Evolutionary conservation across 1,140 invertebrate genomes (phyloP).

Genomic region (Drosophila busckii): DNA sequence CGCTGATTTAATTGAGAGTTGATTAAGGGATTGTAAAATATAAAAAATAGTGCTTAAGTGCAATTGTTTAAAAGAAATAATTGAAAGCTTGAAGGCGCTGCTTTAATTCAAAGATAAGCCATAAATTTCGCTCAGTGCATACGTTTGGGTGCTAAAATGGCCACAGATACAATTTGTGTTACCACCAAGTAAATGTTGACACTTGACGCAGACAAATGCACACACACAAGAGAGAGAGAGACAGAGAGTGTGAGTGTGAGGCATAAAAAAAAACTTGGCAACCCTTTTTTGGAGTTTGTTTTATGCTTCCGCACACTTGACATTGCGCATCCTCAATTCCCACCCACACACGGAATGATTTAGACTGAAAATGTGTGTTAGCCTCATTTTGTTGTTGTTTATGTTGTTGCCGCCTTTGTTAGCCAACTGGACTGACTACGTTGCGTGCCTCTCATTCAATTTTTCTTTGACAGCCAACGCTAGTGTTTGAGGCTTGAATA

Average conservation of each 20-base stretch:
- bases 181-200: constrained; percentile 74
- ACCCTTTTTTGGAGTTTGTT: constrained; percentile 70
- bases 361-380: too few species aligned
- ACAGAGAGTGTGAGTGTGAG: not conserved
- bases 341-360: not conserved
- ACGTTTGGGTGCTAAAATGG: constrained; percentile 53
- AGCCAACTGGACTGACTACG: constrained; percentile 1
- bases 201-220: constrained; percentile 74
- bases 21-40: too few species aligned
- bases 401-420: constrained; percentile 28
- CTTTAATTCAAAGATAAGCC: constrained; percentile 1
- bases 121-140: constrained; percentile 14
- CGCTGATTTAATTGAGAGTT: too few species aligned
- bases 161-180: constrained; percentile 74
- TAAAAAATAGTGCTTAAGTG: too few species aligned
- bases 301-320: constrained; percentile 73
- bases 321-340: constrained; percentile 43
- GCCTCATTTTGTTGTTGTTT: constrained; percentile 20
- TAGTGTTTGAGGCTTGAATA: constrained; percentile 66
- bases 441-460: constrained; percentile 70
- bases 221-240: constrained; percentile 1
- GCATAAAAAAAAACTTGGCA: constrained; percentile 27
- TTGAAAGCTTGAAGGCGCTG: too few species aligned
- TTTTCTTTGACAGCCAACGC: constrained; percentile 57
- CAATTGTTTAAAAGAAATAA: too few species aligned